phyloP scores from a whole-genome alignment of 2,113 vertebrate genomes.

The Pygoscelis adeliae region DNA sequence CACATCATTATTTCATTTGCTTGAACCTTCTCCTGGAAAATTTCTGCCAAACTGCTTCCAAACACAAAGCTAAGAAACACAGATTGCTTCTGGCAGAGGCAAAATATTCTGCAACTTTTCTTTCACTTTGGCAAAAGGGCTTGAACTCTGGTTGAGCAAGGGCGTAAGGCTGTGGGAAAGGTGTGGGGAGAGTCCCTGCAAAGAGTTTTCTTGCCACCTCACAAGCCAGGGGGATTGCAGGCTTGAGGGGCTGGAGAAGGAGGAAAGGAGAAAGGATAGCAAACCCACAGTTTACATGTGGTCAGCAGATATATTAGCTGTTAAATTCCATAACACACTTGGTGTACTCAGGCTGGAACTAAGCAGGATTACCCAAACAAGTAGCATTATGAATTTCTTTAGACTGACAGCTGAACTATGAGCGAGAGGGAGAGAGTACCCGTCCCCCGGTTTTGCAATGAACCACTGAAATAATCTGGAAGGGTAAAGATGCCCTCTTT shows the following conservation, averaged over 20 bases:
- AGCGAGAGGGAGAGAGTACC: accelerated
- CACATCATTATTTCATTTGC: neutral
- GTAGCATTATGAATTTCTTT: neutral
- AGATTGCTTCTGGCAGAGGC: neutral
- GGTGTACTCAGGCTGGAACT: neutral
- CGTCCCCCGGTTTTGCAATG: accelerated
- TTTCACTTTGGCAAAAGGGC: neutral
- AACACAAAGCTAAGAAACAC: neutral
- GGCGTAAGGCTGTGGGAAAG: neutral
- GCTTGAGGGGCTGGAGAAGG: neutral
- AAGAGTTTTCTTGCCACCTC: neutral
- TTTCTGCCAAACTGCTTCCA: neutral
- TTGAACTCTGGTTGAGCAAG: neutral
- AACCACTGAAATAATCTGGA: neutral
- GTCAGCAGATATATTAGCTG: neutral
- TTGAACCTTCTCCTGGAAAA: neutral
- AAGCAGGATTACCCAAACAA: neutral
- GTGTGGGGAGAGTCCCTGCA: too few species aligned
- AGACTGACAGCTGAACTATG: neutral
- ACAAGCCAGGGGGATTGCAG: neutral
- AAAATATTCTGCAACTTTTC: neutral
- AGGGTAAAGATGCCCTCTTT: neutral
- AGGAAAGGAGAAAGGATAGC: neutral
- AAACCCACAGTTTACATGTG: neutral
- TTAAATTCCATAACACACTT: neutral